These are phyloP conservation scores for Aegotheles bennettii DNA, from an alignment of 2,113 vertebrate genomes.

Conservation along the genomic window DNA sequence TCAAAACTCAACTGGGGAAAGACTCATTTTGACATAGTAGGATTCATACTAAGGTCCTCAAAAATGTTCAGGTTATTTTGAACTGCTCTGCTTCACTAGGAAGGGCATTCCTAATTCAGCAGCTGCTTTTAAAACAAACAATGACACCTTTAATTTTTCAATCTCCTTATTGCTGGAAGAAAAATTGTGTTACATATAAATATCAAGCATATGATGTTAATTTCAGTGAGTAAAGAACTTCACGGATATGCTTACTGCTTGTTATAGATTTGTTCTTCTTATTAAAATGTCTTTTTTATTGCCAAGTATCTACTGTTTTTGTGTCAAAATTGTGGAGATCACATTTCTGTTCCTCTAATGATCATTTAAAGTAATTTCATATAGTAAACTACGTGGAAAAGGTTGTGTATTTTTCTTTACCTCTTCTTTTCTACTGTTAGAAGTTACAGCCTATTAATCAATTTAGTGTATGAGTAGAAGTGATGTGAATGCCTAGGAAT, in stretches of 20 bases:
- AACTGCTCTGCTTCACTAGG: neutral
- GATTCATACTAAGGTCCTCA: neutral
- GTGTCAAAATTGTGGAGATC: neutral
- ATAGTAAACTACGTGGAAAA: neutral
- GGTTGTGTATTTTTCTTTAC: neutral
- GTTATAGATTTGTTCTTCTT: neutral
- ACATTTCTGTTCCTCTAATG: neutral
- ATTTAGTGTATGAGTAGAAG: neutral
- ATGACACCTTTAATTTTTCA: neutral
- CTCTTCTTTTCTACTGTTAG: neutral
- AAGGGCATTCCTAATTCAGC: neutral
- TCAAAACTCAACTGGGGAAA: neutral
- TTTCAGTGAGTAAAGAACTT: neutral
- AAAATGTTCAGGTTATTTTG: neutral
- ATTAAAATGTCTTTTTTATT: neutral
- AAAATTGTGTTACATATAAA: neutral
- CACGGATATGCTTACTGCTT: neutral
- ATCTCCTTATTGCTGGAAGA: neutral
- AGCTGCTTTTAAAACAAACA: neutral
- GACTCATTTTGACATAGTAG: neutral
- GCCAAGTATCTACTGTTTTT: neutral
- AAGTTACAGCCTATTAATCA: neutral
- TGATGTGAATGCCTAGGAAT: neutral
- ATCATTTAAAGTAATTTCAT: neutral
- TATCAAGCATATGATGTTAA: accelerated